Percentiles rank a stretch among this genome's conserved stretches.
phyloP scores from a whole-genome alignment of 2,888 invertebrate species.

The Clistopyga incitator region DNA sequence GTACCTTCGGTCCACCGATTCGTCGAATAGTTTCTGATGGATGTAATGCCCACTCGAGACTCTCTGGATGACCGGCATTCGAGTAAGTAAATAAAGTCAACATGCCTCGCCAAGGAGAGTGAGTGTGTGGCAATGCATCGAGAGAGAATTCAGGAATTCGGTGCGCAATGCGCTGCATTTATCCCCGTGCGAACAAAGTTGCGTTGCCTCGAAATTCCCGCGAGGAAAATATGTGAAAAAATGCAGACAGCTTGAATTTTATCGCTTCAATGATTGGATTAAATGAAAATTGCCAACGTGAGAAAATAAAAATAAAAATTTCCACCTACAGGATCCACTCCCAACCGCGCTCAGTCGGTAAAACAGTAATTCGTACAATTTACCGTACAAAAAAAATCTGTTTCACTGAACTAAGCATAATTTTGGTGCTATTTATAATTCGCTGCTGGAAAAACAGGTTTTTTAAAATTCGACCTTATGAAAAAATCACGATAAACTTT shows the following conservation, averaged over 20 bases:
- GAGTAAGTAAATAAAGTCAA: slow-evolving; percentile 43
- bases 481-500: background rate
- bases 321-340: background rate
- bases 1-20: slow-evolving; percentile 39
- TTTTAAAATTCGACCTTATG: background rate
- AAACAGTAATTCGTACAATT: too few relatives aligned
- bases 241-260: too few relatives aligned
- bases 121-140: slow-evolving; percentile 23
- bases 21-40: slow-evolving; percentile 16
- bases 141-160: slow-evolving; percentile 12
- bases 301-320: too few relatives aligned
- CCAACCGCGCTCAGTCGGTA: too few relatives aligned
- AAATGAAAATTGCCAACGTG: too few relatives aligned
- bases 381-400: too few relatives aligned
- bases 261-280: too few relatives aligned
- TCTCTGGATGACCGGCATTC: slow-evolving; percentile 46
- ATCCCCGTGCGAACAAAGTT: background rate
- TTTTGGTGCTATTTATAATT: too few relatives aligned
- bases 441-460: background rate
- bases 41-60: slow-evolving; percentile 32
- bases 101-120: background rate
- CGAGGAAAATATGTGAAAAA: background rate
- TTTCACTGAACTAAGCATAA: too few relatives aligned
- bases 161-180: background rate
- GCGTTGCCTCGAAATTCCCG: background rate